Evolutionary conservation across 2,797 vertebrate species (phyloP).

Genomic region (Eospalax fontanierii): DNA sequence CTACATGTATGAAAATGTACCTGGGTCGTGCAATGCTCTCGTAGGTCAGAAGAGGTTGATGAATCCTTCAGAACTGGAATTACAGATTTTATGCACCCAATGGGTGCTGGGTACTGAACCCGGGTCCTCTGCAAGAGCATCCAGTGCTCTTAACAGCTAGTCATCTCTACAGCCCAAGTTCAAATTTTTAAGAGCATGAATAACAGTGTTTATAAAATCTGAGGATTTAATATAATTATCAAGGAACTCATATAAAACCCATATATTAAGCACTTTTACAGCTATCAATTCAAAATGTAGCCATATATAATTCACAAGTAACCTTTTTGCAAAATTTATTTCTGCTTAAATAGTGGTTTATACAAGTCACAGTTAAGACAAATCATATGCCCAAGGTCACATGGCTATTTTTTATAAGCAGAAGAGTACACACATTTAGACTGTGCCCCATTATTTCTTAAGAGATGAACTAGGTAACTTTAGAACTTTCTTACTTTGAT

Average conservation of each 20-base stretch:
- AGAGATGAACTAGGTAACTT: neutral
- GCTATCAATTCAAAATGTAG: neutral
- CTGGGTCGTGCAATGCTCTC: too few relatives aligned
- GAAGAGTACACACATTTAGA: too few relatives aligned
- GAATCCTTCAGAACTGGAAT: too few relatives aligned
- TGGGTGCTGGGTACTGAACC: too few relatives aligned
- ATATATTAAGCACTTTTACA: neutral
- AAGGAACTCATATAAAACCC: neutral
- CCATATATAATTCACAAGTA: neutral
- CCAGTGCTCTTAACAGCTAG: too few relatives aligned
- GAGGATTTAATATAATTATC: neutral
- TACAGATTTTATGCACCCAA: too few relatives aligned
- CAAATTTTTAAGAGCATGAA: neutral
- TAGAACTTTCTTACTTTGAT: neutral
- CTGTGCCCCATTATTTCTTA: neutral
- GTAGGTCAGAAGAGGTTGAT: too few relatives aligned
- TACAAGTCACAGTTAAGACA: neutral
- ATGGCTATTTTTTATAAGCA: neutral
- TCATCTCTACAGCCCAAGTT: too few relatives aligned
- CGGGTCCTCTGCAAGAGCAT: too few relatives aligned
- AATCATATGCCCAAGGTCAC: neutral
- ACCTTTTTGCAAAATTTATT: neutral
- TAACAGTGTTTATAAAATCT: neutral
- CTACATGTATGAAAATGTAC: too few relatives aligned
- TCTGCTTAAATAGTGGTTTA: neutral